Conservation (phyloP, 2,797 vertebrate species). For the Tamandua tetradactyla region DNA sequence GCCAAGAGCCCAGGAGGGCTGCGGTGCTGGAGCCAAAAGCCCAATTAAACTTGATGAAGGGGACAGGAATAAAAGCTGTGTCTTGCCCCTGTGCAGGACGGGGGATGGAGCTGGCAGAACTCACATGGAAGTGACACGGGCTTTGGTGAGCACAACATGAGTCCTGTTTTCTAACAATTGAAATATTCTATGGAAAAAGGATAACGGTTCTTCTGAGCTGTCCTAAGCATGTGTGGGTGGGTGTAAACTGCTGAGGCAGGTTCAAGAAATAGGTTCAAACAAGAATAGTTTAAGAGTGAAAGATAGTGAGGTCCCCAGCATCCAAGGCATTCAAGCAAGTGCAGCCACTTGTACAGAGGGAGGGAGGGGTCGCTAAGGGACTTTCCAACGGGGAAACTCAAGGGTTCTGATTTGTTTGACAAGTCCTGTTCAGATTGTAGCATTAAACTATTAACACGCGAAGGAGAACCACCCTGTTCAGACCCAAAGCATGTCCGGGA, state of each 20-base stretch:
- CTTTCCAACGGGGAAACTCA: neutral
- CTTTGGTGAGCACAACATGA: rapidly evolving
- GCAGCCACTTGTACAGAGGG: neutral
- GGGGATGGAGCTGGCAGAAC: rapidly evolving
- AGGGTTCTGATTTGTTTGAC: neutral
- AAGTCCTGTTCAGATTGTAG: neutral
- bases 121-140: rapidly evolving
- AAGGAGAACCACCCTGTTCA: neutral
- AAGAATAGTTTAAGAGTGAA: neutral
- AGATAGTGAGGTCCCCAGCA: neutral
- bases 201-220: rapidly evolving
- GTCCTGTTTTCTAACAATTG: neutral
- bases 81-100: rapidly evolving
- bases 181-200: neutral
- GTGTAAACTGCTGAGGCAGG: neutral
- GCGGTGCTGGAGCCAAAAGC: neutral
- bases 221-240: neutral
- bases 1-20: neutral
- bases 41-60: rapidly evolving
- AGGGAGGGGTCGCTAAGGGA: neutral
- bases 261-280: neutral
- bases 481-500: neutral
- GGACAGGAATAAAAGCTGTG: neutral
- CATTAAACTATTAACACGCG: neutral
- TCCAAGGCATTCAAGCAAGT: neutral